Evolutionary conservation across 2,113 vertebrate species (phyloP).

Genomic region (Sapayoa aenigma): DNA sequence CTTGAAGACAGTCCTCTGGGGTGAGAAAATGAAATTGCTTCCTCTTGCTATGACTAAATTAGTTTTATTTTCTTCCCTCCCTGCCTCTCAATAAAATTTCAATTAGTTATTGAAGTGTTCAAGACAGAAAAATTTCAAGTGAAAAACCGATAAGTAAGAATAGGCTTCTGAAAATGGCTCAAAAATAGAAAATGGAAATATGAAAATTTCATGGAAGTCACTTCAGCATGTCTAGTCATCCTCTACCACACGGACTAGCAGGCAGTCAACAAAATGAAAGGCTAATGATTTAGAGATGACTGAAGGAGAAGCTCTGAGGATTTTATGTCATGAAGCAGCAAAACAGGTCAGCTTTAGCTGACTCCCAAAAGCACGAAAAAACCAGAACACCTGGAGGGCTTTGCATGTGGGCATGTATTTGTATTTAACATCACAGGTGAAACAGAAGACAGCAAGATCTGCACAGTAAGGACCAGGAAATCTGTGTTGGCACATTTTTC

Average conservation of each 20-base stretch:
- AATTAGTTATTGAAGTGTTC: background rate
- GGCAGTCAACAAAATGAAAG: background rate
- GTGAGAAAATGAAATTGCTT: background rate
- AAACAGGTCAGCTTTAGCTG: background rate
- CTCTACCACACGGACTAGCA: background rate
- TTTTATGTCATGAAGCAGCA: background rate
- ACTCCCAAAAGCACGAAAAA: background rate
- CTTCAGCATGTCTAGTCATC: background rate
- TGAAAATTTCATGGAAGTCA: background rate
- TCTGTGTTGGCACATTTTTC: background rate
- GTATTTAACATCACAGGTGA: background rate
- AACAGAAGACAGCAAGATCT: background rate
- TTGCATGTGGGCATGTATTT: fast-evolving
- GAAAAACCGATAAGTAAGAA: background rate
- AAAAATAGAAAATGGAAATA: background rate
- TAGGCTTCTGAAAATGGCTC: background rate
- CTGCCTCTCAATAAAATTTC: background rate
- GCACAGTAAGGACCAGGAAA: background rate
- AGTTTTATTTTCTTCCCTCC: background rate
- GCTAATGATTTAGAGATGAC: background rate
- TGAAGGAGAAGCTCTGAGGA: background rate
- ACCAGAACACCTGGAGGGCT: background rate
- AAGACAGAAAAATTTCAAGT: background rate
- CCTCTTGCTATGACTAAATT: background rate
- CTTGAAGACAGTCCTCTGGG: background rate